phyloP scores from a whole-genome alignment of 2,113 vertebrate species.

The Vulpes lagopus region DNA sequence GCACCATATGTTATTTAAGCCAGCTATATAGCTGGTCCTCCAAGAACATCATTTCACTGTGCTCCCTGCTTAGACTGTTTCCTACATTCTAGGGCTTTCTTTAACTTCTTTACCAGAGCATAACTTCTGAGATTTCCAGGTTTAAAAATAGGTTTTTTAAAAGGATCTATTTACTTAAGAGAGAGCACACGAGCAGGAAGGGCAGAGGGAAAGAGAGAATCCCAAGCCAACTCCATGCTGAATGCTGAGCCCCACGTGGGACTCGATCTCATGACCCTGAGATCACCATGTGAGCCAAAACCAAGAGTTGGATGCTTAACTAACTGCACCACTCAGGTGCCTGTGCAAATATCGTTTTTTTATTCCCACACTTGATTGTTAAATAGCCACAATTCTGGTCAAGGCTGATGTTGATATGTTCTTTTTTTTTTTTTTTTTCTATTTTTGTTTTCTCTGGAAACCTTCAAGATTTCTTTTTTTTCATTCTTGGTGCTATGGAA shows the following conservation, averaged over 20 bases:
- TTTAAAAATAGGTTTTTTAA: neutral
- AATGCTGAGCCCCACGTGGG: neutral
- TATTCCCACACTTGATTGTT: neutral
- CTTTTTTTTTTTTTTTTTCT: neutral
- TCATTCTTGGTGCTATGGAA: neutral
- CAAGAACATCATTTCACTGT: neutral
- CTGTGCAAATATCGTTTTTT: neutral
- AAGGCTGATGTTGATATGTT: neutral
- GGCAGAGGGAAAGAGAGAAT: neutral
- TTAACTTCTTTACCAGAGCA: neutral
- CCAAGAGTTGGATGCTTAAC: neutral
- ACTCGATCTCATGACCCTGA: neutral
- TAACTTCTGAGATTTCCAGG: conserved; percentile 33
- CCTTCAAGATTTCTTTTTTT: neutral
- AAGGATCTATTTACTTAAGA: neutral
- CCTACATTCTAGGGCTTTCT: neutral
- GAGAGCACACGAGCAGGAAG: neutral
- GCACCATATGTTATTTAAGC: neutral
- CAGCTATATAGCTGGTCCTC: neutral
- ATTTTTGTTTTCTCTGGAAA: conserved; percentile 8
- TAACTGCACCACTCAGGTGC: neutral
- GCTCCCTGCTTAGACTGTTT: neutral
- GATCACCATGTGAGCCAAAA: neutral
- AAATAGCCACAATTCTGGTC: neutral
- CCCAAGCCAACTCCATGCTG: neutral